A percentile compares a stretch with the other conserved stretches of the same genome.
Evolutionary conservation across 2,797 vertebrate species (phyloP).

Genomic region (Halcyon badia): DNA sequence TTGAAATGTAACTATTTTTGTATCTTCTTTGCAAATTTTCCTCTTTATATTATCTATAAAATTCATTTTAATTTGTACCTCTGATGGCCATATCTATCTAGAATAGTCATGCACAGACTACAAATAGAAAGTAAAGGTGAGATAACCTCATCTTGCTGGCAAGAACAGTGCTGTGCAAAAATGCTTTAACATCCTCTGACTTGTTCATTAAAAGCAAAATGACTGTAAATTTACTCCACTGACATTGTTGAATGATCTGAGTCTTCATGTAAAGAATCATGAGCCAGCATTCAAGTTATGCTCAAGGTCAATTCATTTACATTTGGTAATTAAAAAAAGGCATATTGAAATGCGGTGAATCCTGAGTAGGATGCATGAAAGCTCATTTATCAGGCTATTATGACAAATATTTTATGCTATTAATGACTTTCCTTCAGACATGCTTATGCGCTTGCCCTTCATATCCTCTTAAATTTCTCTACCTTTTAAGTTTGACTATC

Average conservation of each 20-base stretch:
- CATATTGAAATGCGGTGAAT: constrained; percentile 68
- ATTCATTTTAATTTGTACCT: not conserved
- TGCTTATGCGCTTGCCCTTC: constrained; percentile 37
- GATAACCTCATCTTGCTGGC: not conserved
- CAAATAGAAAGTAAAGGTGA: not conserved
- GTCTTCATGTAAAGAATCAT: constrained; percentile 36
- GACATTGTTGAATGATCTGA: constrained; percentile 33
- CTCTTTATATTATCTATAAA: not conserved
- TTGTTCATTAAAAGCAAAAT: not conserved
- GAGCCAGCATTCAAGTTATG: constrained; percentile 53
- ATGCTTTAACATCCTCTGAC: not conserved
- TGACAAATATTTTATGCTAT: constrained; percentile 64
- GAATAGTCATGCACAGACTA: not conserved
- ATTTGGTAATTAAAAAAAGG: constrained; percentile 72
- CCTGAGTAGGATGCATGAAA: constrained; percentile 52
- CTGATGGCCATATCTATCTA: not conserved
- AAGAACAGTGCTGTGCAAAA: not conserved
- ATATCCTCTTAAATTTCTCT: not conserved
- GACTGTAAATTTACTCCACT: not conserved
- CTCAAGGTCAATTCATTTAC: constrained; percentile 72
- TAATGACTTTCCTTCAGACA: constrained; percentile 70
- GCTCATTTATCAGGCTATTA: constrained; percentile 75
- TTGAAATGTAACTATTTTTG: not conserved
- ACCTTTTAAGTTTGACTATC: not conserved
- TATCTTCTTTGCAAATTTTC: not conserved